These are phyloP conservation scores for Aleiodes sp. DNA, from an alignment of 1,140 invertebrate species.

Conservation along the genomic window DNA sequence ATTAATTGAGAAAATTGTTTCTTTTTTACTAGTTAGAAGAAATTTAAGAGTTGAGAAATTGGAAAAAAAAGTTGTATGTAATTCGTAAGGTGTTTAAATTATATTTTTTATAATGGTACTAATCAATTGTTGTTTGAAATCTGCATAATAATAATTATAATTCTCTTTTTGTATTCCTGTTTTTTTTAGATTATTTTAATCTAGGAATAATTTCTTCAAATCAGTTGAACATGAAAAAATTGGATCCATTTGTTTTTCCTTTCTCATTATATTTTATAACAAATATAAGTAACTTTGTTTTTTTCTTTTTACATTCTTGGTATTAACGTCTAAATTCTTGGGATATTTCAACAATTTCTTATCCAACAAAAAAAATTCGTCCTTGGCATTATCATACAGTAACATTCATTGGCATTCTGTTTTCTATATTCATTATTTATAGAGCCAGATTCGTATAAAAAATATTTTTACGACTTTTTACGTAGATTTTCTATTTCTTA, in stretches of 20 bases:
- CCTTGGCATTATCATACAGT: not conserved
- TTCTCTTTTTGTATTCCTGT: not conserved
- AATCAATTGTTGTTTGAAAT: not conserved
- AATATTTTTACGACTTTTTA: not conserved
- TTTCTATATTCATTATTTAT: not conserved
- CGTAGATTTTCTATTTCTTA: not conserved
- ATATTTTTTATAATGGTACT: slow-evolving; percentile 11
- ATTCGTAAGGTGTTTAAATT: slow-evolving; percentile 1
- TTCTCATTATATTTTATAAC: not conserved
- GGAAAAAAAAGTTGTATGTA: not conserved
- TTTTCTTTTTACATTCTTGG: slow-evolving; percentile 6
- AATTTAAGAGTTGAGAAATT: not conserved
- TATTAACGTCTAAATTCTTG: slow-evolving; percentile 4
- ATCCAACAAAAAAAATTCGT: slow-evolving; percentile 3
- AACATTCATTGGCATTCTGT: slow-evolving; percentile 4
- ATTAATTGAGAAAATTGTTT: not conserved
- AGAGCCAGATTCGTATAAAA: not conserved
- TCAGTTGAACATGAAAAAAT: too few relatives aligned
- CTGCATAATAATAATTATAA: slow-evolving; percentile 11
- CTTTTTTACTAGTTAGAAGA: not conserved
- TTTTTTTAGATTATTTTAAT: not conserved
- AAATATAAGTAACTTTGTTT: slow-evolving; percentile 9
- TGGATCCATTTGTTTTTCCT: too few relatives aligned
- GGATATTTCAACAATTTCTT: slow-evolving; percentile 3
- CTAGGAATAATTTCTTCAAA: too few relatives aligned